Base-by-base conservation (phyloP, 1,140 invertebrate genomes). In the Diorhabda carinulata region DNA sequence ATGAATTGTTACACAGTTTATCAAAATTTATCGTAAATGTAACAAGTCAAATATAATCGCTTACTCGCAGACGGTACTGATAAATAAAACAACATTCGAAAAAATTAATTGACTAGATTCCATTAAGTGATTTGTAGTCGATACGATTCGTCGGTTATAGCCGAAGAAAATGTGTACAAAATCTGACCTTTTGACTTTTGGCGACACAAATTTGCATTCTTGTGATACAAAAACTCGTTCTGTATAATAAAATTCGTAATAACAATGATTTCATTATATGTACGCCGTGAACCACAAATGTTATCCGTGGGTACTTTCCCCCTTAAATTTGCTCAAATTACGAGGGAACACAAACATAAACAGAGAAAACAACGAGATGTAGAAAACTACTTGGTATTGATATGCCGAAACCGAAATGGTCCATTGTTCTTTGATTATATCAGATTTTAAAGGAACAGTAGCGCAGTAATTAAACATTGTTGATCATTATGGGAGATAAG, bases 391-490 rank as follows among this genome's bases (percentile, higher is more conserved):
- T 52, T n/a, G n/a, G n/a, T 3, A 52, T 52, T 52, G 47, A 52
- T 6, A n/a, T 8, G 47, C 47, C 47, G 47, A 52, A 52, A 52
- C 6, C 47, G n/a, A 52, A 52, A 52, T 52, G 47, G 47, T n/a
- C 47, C 47, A 52, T 52, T 52, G 47, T 52, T 52, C 47, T 52
- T 52, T n/a, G 47, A 52, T 52, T 52, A 52, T 52, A 52, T 52
- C 47, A 52, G 47, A 52, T 52, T 52, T 52, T 52, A 6, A n/a
- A n/a, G 6, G 6, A 52, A 52, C 47, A 52, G 47, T 52, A 52
- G 67, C 62, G 67, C 42, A 57, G 67, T 64, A 63, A 63, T 69
- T 44, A 40, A 60, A 69, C 64, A 64, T 25, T 25, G 1, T 25
- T 25, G 25, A 25, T 25, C 25, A 25, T 25, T 25, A 25, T 25